Conservation (phyloP, 1,140 invertebrate genomes). For the Chrysomallon squamiferum region DNA sequence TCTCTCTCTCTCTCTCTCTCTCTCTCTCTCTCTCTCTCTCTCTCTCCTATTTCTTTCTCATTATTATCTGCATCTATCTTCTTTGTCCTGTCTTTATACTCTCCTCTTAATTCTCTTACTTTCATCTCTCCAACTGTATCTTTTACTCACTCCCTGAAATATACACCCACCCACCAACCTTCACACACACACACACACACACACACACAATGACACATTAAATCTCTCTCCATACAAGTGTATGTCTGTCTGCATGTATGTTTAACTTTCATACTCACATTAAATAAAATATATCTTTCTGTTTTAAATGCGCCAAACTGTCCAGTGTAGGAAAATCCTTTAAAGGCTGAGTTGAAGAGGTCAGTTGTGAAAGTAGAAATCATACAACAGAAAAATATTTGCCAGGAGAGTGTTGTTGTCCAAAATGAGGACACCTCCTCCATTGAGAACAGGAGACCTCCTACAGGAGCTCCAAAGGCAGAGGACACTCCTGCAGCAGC, state of each 20-base stretch:
- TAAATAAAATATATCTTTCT: constrained; percentile 59
- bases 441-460: constrained; percentile 94
- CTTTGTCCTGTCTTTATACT: neutral
- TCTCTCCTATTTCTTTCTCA: neutral
- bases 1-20: neutral
- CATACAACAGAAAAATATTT: constrained; percentile 66
- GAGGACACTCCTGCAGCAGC: constrained; percentile 94
- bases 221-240: too few species aligned
- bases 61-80: neutral
- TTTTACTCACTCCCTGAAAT: too few species aligned
- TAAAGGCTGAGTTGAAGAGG: constrained; percentile 63
- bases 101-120: too few species aligned
- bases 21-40: neutral
- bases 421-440: constrained; percentile 79
- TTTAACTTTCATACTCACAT: constrained; percentile 28
- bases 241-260: too few species aligned
- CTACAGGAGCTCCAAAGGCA: constrained; percentile 96
- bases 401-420: constrained; percentile 63
- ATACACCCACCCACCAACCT: too few species aligned
- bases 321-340: constrained; percentile 58
- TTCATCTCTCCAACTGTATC: too few species aligned
- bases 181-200: too few species aligned
- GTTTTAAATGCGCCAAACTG: constrained; percentile 63
- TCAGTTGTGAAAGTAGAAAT: constrained; percentile 64
- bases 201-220: too few species aligned